Evolutionary conservation across 2,113 vertebrate genomes (phyloP).

Genomic region (Ploceus nigricollis): DNA sequence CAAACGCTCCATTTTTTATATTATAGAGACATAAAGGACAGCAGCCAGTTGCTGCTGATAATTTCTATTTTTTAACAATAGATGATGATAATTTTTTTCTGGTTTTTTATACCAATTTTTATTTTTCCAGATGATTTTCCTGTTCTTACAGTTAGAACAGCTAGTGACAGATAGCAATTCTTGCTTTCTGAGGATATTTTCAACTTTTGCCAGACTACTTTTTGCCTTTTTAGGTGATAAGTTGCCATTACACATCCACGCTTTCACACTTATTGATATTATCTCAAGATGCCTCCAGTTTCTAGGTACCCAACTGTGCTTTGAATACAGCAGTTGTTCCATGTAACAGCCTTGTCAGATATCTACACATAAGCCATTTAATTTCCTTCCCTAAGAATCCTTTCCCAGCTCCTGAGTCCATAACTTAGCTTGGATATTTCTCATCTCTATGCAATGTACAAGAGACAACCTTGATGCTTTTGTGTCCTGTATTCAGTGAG

Average conservation of each 20-base stretch:
- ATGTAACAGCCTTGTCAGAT: not conserved
- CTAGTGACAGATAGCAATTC: not conserved
- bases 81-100: not conserved
- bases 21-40: not conserved
- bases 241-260: not conserved
- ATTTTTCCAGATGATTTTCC: not conserved
- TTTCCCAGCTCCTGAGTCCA: not conserved
- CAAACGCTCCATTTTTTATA: not conserved
- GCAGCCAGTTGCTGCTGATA: not conserved
- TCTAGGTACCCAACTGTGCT: not conserved
- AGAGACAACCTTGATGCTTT: not conserved
- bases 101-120: not conserved
- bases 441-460: not conserved
- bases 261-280: not conserved
- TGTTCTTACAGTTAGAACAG: not conserved
- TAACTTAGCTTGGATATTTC: not conserved
- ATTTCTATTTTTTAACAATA: not conserved
- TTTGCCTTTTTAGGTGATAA: not conserved
- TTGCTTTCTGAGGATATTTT: not conserved
- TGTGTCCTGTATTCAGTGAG: not conserved
- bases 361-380: not conserved
- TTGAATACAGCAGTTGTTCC: not conserved
- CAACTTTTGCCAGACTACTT: not conserved
- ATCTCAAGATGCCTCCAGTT: not conserved
- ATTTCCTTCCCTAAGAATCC: not conserved